Conservation (phyloP, 2,888 invertebrate genomes). For the Hipparchia semele region DNA sequence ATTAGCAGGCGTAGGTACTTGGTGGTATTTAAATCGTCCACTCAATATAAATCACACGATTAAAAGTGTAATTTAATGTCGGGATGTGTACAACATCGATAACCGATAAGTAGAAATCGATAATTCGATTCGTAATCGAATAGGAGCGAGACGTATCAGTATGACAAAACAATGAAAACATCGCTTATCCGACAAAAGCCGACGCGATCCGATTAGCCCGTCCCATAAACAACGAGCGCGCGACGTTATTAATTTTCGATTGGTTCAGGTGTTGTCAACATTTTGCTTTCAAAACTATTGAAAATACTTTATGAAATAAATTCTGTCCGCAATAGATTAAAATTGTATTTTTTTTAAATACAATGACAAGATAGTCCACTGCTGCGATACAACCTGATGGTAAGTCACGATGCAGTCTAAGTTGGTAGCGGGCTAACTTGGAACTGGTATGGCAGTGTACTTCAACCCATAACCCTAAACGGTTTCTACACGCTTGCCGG, state of each 20-base stretch:
- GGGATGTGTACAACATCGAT: conserved; percentile 1
- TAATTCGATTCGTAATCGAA: conserved; percentile 28
- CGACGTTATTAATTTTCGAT: conserved; percentile 72
- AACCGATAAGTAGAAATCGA: conserved; percentile 21
- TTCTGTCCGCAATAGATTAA: not conserved
- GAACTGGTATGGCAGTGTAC: too few species aligned
- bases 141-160: conserved; percentile 31
- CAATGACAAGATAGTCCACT: too few species aligned
- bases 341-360: not conserved
- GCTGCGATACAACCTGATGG: too few species aligned
- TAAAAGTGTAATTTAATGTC: conserved; percentile 3
- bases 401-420: too few species aligned
- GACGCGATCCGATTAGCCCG: conserved; percentile 67
- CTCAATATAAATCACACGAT: not conserved
- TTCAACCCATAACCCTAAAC: too few species aligned
- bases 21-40: too few species aligned
- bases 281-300: conserved; percentile 31
- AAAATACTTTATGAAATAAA: not conserved
- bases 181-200: conserved; percentile 57
- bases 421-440: too few species aligned
- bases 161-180: conserved; percentile 53
- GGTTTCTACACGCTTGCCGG: too few species aligned
- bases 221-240: conserved; percentile 63
- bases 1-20: too few species aligned
- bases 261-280: conserved; percentile 57